Evolutionary conservation across 2,888 invertebrate species (phyloP).

Genomic region (Quadriops clusia): DNA sequence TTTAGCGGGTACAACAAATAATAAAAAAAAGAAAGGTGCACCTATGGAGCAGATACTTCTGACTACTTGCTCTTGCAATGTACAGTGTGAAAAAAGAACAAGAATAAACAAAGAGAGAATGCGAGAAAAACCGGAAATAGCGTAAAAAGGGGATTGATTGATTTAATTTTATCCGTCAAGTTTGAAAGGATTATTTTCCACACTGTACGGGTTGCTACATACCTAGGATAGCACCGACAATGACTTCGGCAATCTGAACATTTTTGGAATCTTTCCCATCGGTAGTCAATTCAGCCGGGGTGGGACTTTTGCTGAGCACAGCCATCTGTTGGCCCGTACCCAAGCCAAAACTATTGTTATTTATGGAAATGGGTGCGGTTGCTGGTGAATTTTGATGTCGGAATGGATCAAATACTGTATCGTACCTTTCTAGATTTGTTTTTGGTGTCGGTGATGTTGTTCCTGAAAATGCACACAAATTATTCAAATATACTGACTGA

Average conservation of each 20-base stretch:
- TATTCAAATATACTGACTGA: too few relatives aligned
- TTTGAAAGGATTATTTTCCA: too few relatives aligned
- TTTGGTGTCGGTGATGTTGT: conserved; percentile 55
- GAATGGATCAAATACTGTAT: conserved; percentile 56
- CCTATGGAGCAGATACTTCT: too few relatives aligned
- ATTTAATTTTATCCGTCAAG: too few relatives aligned
- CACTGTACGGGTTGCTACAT: too few relatives aligned
- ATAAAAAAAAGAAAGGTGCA: too few relatives aligned
- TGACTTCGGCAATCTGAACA: conserved; percentile 90
- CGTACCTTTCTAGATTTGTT: conserved; percentile 61
- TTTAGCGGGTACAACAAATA: too few relatives aligned
- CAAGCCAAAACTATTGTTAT: conserved; percentile 81
- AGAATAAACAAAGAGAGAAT: too few relatives aligned
- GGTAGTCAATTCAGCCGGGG: conserved; percentile 57
- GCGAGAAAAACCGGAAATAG: background rate
- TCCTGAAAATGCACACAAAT: too few relatives aligned
- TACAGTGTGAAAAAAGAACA: too few relatives aligned
- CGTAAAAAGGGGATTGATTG: background rate
- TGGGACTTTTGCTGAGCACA: conserved; percentile 70
- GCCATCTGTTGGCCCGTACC: conserved; percentile 62
- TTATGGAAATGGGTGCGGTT: conserved; percentile 65
- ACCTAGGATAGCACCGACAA: conserved; percentile 95
- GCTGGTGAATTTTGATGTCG: conserved; percentile 63
- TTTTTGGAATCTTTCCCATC: conserved; percentile 72
- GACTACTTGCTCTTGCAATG: too few relatives aligned